phyloP scores from a whole-genome alignment of 2,888 invertebrate genomes.

The Tachystola acroxantha region DNA sequence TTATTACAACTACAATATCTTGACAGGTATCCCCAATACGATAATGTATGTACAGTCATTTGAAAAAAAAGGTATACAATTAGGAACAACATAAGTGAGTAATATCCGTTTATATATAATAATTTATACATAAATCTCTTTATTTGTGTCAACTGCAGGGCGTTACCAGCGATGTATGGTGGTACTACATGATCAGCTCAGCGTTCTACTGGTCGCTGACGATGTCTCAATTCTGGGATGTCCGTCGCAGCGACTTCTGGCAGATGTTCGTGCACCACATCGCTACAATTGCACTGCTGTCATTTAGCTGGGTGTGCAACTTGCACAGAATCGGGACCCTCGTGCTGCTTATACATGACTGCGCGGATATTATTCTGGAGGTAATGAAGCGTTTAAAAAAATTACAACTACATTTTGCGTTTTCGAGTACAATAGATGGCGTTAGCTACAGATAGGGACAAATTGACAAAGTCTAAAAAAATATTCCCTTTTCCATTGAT shows the following conservation, averaged over 20 bases:
- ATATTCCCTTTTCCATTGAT: no score
- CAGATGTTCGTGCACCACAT: constrained; percentile 98
- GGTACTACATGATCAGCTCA: constrained; percentile 96
- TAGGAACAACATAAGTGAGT: no score
- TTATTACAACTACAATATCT: no score
- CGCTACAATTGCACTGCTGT: constrained; percentile 91
- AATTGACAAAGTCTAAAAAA: no score
- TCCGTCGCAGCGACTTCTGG: constrained; percentile 94
- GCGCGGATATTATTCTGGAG: constrained; percentile 93
- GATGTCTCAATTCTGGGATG: constrained; percentile 94
- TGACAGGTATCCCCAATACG: no score
- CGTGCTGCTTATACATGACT: constrained; percentile 91
- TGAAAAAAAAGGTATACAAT: no score
- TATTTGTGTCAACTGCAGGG: constrained; percentile 73
- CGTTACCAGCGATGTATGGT: constrained; percentile 90
- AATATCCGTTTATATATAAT: no score
- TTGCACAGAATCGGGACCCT: constrained; percentile 93
- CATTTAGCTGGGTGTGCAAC: constrained; percentile 95
- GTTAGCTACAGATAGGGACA: no score
- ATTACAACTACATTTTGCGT: neutral
- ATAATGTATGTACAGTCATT: no score
- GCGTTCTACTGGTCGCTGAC: constrained; percentile 96
- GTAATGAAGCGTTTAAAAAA: constrained; percentile 59
- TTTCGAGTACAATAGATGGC: no score
- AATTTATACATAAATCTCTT: no score